A percentile compares a stretch with the other conserved stretches of the same genome.
Evolutionary conservation across 2,888 invertebrate genomes (phyloP).

Genomic region (Pammene aurita): DNA sequence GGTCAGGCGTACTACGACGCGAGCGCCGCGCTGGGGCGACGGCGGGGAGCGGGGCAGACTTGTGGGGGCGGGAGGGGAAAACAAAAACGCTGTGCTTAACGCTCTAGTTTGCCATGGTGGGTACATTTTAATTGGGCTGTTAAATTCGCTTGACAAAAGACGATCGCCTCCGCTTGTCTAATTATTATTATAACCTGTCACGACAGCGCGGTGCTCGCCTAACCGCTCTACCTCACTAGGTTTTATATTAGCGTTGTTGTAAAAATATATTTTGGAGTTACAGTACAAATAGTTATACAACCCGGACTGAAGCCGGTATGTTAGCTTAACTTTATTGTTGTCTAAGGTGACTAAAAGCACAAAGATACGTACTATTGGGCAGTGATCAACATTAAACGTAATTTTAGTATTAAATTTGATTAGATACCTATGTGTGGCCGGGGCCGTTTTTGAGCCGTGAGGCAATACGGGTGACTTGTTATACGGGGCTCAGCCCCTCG

Average conservation of each 20-base stretch:
- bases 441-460: slow-evolving; percentile 73
- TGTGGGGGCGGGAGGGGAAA: not conserved
- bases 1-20: slow-evolving; percentile 43
- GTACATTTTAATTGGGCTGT: not conserved
- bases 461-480: slow-evolving; percentile 76
- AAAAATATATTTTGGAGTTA: slow-evolving; percentile 81
- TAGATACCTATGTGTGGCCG: slow-evolving; percentile 69
- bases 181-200: not conserved
- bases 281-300: slow-evolving; percentile 70
- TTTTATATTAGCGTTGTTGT: slow-evolving; percentile 80
- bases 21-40: slow-evolving; percentile 22
- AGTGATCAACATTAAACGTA: slow-evolving; percentile 83
- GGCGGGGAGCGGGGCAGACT: slow-evolving; percentile 42
- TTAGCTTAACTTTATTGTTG: slow-evolving; percentile 76
- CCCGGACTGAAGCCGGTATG: slow-evolving; percentile 69
- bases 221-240: slow-evolving; percentile 80
- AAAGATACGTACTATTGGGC: slow-evolving; percentile 83
- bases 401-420: slow-evolving; percentile 80
- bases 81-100: not conserved
- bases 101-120: not conserved
- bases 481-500: slow-evolving; percentile 62
- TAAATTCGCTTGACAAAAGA: slow-evolving; percentile 2
- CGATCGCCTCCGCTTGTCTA: not conserved
- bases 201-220: slow-evolving; percentile 50
- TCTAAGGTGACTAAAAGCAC: slow-evolving; percentile 80